Percentiles rank a stretch among this genome's conserved stretches.
These are phyloP conservation scores for Netelia inedita DNA, from an alignment of 2,888 invertebrate genomes.

Conservation along the genomic window DNA sequence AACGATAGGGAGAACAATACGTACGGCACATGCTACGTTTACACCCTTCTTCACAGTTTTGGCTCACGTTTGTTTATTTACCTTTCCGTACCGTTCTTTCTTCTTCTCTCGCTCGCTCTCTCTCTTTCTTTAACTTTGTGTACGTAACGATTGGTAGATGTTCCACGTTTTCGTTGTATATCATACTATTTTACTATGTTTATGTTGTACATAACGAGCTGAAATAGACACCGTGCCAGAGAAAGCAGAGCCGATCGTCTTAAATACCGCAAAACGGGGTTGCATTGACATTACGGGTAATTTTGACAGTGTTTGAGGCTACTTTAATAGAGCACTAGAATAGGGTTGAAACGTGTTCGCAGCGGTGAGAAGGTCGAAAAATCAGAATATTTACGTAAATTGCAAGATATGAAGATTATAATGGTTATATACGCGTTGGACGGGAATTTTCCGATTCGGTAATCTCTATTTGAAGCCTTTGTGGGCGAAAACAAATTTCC, in stretches of 20 bases:
- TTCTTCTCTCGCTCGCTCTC: not conserved
- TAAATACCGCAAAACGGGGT: too few species aligned
- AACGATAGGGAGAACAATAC: not conserved
- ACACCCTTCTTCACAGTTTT: not conserved
- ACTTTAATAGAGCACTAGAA: too few species aligned
- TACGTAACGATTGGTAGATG: not conserved
- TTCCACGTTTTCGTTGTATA: not conserved
- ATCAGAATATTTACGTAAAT: too few species aligned
- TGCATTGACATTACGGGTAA: too few species aligned
- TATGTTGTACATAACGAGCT: not conserved
- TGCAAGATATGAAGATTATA: too few species aligned
- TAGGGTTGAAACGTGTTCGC: too few species aligned
- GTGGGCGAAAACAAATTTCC: too few species aligned
- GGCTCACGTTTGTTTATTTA: not conserved
- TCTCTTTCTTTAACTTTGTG: not conserved
- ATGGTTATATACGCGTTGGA: too few species aligned
- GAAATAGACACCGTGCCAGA: not conserved
- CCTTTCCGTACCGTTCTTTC: not conserved
- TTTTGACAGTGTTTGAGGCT: too few species aligned
- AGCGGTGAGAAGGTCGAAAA: too few species aligned
- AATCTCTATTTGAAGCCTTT: too few species aligned
- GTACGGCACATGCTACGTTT: not conserved
- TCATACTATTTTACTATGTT: constrained; percentile 43
- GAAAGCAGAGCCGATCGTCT: not conserved
- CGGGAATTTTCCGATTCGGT: too few species aligned